These are phyloP conservation scores for Drosophila virilis DNA, from an alignment of 1,140 invertebrate genomes.

Conservation along the genomic window DNA sequence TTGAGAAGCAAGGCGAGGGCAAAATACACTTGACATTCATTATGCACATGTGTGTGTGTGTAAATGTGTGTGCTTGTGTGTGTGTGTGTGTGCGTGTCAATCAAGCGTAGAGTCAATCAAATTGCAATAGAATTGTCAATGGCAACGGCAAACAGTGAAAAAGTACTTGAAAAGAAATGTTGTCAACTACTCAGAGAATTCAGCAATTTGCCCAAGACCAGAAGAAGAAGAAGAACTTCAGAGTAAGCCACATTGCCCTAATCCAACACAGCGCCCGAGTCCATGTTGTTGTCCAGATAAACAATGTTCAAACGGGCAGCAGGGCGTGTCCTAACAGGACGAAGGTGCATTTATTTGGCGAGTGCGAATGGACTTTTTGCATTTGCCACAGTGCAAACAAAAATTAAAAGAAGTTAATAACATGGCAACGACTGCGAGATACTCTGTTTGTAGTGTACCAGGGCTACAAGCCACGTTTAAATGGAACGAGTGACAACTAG, in stretches of 20 bases:
- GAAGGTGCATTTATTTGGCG: slow-evolving; percentile 40
- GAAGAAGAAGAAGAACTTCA: slow-evolving; percentile 7
- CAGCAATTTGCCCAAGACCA: neutral
- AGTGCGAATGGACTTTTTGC: slow-evolving; percentile 68
- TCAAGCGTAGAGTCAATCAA: slow-evolving; percentile 75
- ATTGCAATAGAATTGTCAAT: slow-evolving; percentile 68
- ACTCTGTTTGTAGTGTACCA: neutral
- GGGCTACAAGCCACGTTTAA: too few species aligned
- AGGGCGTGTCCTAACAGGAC: slow-evolving; percentile 9
- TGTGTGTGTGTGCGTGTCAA: slow-evolving; percentile 52
- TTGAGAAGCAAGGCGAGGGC: slow-evolving; percentile 47
- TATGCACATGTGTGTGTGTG: slow-evolving; percentile 50
- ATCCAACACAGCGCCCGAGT: neutral
- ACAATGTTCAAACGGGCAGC: slow-evolving; percentile 8
- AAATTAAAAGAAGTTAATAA: neutral
- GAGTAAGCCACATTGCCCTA: neutral
- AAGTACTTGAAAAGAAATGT: slow-evolving; percentile 1
- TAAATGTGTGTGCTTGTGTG: neutral
- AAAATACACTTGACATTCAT: slow-evolving; percentile 63
- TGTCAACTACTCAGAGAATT: neutral
- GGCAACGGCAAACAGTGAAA: slow-evolving; percentile 48
- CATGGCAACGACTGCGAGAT: neutral
- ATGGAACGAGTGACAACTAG: too few species aligned
- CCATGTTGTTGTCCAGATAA: slow-evolving; percentile 25
- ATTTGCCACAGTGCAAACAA: slow-evolving; percentile 64